Evolutionary conservation across 1,140 invertebrate species (phyloP), one percentile per base, ranked within the genome.

Genomic region (Elymnias hypermnestra): DNA sequence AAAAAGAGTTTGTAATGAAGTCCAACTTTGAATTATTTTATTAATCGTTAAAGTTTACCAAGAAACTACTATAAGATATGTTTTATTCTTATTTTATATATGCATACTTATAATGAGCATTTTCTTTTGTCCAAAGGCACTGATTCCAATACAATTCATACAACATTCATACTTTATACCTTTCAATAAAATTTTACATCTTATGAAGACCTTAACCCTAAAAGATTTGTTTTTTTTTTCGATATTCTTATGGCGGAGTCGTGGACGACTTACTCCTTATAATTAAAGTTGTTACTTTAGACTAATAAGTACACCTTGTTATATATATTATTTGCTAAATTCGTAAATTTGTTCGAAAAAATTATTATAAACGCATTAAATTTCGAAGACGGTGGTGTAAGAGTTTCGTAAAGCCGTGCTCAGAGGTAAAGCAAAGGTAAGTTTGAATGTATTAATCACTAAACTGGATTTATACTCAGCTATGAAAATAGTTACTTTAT

Each of bases 371-470:
- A 67, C 54, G 43, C 50, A 35, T 52, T 52, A 55, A 66, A 57
- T 60, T 60, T 65, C 57, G 46, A 67, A 64, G 47, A 55, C 57
- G 58, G 71, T 66, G 64, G 69, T 72, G 72, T 79, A 59, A 65
- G 79, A 83, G 79, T 83, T 82, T 79, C 79, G 75, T 68, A 76
- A 62, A 81, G 75, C 77, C 77, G 79, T 84, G 79, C 75, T 46
- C 61, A 67, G 59, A 44, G 44, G 57, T 35, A 41, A 37, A 28
- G 36, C 42, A 42, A 19, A 44, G 44, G 38, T 23, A 14, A 26
- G 42, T 37, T 56, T 42, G 42, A 50, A 33, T 21, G 6, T 21
- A n/a, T n/a, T n/a, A n/a, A n/a, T n/a, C n/a, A n/a, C n/a, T n/a
- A n/a, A n/a, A n/a, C n/a, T n/a, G n/a, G n/a, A n/a, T n/a, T n/a